Evolutionary conservation across 2,113 vertebrate species (phyloP), one percentile per base, ranked within the genome.

Genomic region (Clarias gariepinus): DNA sequence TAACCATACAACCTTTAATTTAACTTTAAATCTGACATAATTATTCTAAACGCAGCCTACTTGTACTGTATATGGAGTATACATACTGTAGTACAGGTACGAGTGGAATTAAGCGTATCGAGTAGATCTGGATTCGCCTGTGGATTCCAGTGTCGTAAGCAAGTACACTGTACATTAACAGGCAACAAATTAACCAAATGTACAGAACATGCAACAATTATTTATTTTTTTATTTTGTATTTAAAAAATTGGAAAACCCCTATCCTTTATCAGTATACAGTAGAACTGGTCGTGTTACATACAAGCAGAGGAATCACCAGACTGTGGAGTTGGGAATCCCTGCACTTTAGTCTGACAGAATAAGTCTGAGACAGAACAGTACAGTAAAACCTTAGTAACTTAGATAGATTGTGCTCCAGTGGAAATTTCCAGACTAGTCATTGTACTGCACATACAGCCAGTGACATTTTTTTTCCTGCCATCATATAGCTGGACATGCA

Each of bases 381-480:
- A 47, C 47, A 69, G 15, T 69, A 69, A 69, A 71, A 71, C 68
- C 30, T 19, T 1, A 21, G 13, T 30, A 30, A 68, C 64, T 68
- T 68, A 4, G n/a, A 13, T 3, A n/a, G 21, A 63, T 25, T 63
- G 21, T 63, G 60, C 9, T 83, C 47, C n/a, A 30, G 63, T 83
- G 81, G 64, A 69, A 36, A 83, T 68, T 58, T 83, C 82, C 82
- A 83, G 47, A 69, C 81, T 23, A 52, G 64, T 83, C 53, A 73
- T 83, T 12, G 23, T 41, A 68, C 16, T 58, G 53, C 33, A 23
- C 66, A 58, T 23, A 58, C 71, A 83, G 57, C 33, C 16, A 30
- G 57, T 63, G 83, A 55, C 63, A 53, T 53, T 76, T 64, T 85
- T 73, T 53, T 21, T 74, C 4, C 33, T 21, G 47, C 2, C 23